phyloP scores from a whole-genome alignment of 2,888 invertebrate species.

The Euspilapteryx auroguttella region DNA sequence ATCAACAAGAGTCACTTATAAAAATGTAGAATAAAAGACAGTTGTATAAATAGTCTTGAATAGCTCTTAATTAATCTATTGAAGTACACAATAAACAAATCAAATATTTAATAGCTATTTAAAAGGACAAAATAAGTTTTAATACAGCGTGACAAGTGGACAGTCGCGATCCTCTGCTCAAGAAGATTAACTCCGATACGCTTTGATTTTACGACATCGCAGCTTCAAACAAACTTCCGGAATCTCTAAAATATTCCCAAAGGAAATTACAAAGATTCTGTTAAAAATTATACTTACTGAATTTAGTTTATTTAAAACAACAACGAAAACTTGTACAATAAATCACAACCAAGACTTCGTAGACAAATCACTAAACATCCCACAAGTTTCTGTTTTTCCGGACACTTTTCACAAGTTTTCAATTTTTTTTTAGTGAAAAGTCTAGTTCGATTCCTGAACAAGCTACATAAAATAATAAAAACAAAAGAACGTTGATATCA shows the following conservation, averaged over 20 bases:
- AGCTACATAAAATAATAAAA: too few relatives aligned
- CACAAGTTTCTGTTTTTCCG: constrained; percentile 27
- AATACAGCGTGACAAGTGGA: constrained; percentile 44
- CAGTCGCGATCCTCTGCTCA: constrained; percentile 36
- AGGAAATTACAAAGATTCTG: background rate
- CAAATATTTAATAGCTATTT: too few relatives aligned
- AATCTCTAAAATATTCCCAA: background rate
- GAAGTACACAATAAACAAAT: too few relatives aligned
- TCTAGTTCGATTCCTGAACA: too few relatives aligned
- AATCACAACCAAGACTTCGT: constrained; percentile 25
- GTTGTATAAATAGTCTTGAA: too few relatives aligned
- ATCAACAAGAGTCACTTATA: too few relatives aligned
- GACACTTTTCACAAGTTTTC: constrained; percentile 16
- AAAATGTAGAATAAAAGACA: too few relatives aligned
- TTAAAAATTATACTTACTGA: constrained; percentile 32
- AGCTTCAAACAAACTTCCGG: constrained; percentile 13
- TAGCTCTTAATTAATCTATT: too few relatives aligned
- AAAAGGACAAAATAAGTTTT: constrained; percentile 40
- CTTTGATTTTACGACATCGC: constrained; percentile 35
- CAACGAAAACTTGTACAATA: constrained; percentile 14
- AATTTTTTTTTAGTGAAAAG: constrained; percentile 9
- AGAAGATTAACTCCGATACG: constrained; percentile 48
- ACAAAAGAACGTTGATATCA: constrained; percentile 1
- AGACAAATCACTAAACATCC: constrained; percentile 44
- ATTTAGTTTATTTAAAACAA: constrained; percentile 19